phyloP scores from a whole-genome alignment of 2,797 vertebrate genomes.

The Pteronotus mesoamericanus region DNA sequence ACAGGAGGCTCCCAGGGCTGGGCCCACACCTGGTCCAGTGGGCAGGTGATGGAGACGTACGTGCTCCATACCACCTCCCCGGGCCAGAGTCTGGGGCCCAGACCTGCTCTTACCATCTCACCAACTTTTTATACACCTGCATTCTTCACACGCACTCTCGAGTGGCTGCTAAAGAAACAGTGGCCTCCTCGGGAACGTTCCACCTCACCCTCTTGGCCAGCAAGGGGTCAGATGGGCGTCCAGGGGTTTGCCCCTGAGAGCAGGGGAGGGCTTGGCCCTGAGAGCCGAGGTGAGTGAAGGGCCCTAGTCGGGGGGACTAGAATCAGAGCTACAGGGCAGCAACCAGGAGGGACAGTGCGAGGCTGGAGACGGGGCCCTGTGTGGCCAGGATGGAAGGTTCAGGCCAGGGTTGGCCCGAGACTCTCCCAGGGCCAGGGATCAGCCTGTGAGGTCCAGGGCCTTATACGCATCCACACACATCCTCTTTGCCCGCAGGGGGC shows the following conservation, averaged over 20 bases:
- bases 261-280: not conserved
- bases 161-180: not conserved
- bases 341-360: not conserved
- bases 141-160: fast-evolving
- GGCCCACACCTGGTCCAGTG: not conserved
- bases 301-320: not conserved
- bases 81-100: not conserved
- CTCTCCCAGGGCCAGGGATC: not conserved
- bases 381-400: not conserved
- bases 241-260: not conserved
- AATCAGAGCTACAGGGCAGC: not conserved
- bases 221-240: not conserved
- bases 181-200: not conserved
- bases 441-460: not conserved
- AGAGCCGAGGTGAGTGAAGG: not conserved
- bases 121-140: fast-evolving
- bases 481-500: not conserved
- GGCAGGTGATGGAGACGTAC: not conserved
- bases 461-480: fast-evolving
- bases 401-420: not conserved
- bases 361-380: not conserved
- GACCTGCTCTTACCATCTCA: not conserved
- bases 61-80: not conserved
- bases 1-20: conserved; percentile 14
- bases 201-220: not conserved